Evolutionary conservation across 2,797 vertebrate species (phyloP).

Genomic region (Microcaecilia unicolor): DNA sequence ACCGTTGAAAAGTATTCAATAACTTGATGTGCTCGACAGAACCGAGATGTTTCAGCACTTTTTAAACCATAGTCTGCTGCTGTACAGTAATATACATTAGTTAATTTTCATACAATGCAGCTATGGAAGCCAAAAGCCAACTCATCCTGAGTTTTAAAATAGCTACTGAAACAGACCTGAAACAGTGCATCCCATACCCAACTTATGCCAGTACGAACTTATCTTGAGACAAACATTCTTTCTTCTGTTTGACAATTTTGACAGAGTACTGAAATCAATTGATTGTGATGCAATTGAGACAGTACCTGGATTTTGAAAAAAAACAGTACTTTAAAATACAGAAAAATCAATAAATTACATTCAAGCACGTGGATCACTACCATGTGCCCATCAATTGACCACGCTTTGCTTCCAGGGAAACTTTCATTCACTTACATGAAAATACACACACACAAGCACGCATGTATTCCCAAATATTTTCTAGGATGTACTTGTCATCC

Average conservation of each 20-base stretch:
- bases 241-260: constrained; percentile 45
- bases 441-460: constrained; percentile 63
- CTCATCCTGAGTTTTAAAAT: no score
- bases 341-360: constrained; percentile 65
- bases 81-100: no score
- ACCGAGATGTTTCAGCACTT: no score
- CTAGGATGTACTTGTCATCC: constrained; percentile 47
- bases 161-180: no score
- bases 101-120: no score
- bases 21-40: constrained; percentile 46
- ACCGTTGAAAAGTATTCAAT: no score
- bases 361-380: constrained; percentile 51
- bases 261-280: constrained; percentile 54
- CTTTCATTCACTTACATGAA: constrained; percentile 53
- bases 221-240: constrained; percentile 43
- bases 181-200: constrained; percentile 39
- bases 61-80: no score
- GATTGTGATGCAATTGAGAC: constrained; percentile 52
- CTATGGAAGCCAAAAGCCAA: no score
- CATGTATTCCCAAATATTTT: constrained; percentile 38
- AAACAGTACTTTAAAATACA: constrained; percentile 56
- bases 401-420: constrained; percentile 67
- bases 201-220: constrained; percentile 50
- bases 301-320: constrained; percentile 51
- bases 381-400: constrained; percentile 62